phyloP scores from a whole-genome alignment of 1,140 invertebrate genomes.

The Caenorhabditis latens region DNA sequence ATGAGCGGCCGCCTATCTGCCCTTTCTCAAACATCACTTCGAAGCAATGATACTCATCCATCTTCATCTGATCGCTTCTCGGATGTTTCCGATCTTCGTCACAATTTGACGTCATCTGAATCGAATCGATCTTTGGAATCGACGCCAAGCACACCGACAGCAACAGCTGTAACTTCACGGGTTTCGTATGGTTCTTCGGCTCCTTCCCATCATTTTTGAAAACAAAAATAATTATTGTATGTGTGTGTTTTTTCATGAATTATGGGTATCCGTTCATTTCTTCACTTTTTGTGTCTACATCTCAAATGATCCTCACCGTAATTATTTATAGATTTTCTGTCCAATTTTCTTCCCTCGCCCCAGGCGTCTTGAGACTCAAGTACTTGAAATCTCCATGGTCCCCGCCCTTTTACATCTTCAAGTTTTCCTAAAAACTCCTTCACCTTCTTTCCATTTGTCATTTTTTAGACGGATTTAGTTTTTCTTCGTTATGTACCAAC shows the following conservation, averaged over 20 bases:
- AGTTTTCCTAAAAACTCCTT: background rate
- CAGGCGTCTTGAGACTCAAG: conserved; percentile 22
- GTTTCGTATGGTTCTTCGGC: background rate
- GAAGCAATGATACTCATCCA: conserved; percentile 23
- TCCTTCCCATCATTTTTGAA: background rate
- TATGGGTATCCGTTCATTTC: conserved; percentile 41
- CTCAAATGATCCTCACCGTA: conserved; percentile 29
- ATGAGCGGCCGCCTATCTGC: conserved; percentile 28
- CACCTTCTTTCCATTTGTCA: background rate
- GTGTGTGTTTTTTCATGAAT: conserved; percentile 15
- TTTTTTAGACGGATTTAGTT: too few relatives aligned
- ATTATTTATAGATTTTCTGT: background rate
- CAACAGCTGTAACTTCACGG: background rate
- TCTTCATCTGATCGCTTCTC: conserved; percentile 27
- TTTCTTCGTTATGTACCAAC: background rate
- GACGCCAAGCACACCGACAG: background rate
- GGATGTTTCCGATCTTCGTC: conserved; percentile 26
- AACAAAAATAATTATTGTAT: background rate
- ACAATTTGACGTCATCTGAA: conserved; percentile 15
- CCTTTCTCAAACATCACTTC: background rate
- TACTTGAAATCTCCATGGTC: conserved; percentile 48
- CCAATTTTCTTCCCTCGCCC: background rate
- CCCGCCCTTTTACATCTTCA: background rate
- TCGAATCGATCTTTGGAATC: background rate
- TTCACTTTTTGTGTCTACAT: background rate